Evolutionary conservation across 2,113 vertebrate genomes (phyloP), one percentile per base, ranked within the genome.

Genomic region (Struthidea cinerea): DNA sequence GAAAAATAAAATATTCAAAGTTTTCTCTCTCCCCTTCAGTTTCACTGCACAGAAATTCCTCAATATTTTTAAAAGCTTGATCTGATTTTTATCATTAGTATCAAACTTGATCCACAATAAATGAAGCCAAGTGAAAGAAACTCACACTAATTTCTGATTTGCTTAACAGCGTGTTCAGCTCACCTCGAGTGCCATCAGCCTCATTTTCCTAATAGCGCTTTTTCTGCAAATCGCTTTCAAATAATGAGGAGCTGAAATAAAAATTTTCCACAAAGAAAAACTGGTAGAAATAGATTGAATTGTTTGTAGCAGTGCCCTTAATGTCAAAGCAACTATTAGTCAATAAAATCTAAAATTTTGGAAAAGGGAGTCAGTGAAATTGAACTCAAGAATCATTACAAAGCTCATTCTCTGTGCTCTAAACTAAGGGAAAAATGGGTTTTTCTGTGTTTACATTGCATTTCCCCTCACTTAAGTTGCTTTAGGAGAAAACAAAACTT

Each of bases 181-280:
- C 87, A 42, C 77, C 84, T 90, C 30, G 37, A 91, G 88, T 39
- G 67, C 65, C 82, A 93, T 47, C 84, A 65, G n/a, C 53, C 39
- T 91, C 26, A 69, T 82, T 73, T 75, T 94, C 87, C 81, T 84
- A 84, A 76, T 16, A 71, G 52, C 28, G 18, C 23, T 53, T 89
- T 64, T 80, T 44, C 89, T 77, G 63, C 67, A 91, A 86, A 94
- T 80, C 69, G 49, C 93, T 94, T 87, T 59, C 83, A 87, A 82
- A 79, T 91, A 94, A 94, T 33, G 50, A 93, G 76, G 49, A 79
- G 50, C 71, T 63, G 90, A 94, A 94, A 84, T 73, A 91, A 90
- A 95, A 77, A 28, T 83, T 95, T 69, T 61, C 61, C 89, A 59
- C 26, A 21, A 69, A 95, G 77, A 83, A 85, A 87, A 87, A 65